These are phyloP conservation scores for Alcedo atthis DNA, from an alignment of 2,797 vertebrate species.

Conservation along the genomic window DNA sequence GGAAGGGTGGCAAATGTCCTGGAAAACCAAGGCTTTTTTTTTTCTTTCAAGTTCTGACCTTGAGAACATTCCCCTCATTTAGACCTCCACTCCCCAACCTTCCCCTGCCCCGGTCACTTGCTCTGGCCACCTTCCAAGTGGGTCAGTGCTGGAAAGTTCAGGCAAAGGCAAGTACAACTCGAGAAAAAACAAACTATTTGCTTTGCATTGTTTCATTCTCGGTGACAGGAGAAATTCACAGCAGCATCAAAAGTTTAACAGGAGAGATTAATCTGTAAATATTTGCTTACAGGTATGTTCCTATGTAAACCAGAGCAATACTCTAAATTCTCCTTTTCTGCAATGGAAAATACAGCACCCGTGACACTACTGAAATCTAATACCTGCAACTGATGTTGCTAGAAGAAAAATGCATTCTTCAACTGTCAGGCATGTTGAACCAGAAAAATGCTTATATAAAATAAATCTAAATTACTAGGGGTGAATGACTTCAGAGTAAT, in stretches of 20 bases:
- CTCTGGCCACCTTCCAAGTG: background rate
- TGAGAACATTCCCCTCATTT: background rate
- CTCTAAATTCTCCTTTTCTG: background rate
- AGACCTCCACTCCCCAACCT: background rate
- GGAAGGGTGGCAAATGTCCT: background rate
- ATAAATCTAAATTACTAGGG: background rate
- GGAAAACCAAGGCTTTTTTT: background rate
- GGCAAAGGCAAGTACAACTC: background rate
- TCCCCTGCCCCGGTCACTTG: background rate
- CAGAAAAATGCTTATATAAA: slow-evolving; percentile 33
- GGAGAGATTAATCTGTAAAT: slow-evolving; percentile 18
- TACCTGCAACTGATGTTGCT: background rate
- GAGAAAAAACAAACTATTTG: background rate
- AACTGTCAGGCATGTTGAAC: slow-evolving; percentile 37
- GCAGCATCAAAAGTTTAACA: background rate
- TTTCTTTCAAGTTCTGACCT: background rate
- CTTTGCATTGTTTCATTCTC: background rate
- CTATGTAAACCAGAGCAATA: background rate
- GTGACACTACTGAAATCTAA: background rate
- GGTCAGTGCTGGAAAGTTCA: background rate
- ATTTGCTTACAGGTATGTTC: slow-evolving; percentile 12
- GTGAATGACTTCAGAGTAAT: slow-evolving; percentile 51
- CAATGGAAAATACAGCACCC: background rate
- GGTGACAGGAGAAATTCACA: background rate
- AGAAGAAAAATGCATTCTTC: slow-evolving; percentile 33